Percentiles rank a stretch among this genome's conserved stretches.
These are phyloP conservation scores for Gonocerus acuteangulatus DNA, from an alignment of 2,888 invertebrate genomes.

Conservation along the genomic window DNA sequence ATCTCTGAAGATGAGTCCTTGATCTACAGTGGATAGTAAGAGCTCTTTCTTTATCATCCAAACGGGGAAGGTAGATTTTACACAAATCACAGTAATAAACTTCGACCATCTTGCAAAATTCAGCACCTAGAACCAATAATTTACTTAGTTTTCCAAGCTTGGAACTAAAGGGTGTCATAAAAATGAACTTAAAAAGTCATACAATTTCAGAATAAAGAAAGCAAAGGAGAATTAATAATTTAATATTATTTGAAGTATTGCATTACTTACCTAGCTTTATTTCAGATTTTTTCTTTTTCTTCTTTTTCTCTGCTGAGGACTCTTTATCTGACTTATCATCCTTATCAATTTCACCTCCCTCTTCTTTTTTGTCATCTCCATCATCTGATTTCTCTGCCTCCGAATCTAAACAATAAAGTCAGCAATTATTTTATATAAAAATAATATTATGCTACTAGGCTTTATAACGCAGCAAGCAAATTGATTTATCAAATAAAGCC, in stretches of 20 bases:
- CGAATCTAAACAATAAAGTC: slow-evolving; percentile 40
- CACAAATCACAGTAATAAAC: slow-evolving; percentile 75
- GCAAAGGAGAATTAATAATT: neutral
- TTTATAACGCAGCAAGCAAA: neutral
- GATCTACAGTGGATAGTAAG: slow-evolving; percentile 66
- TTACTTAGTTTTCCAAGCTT: neutral
- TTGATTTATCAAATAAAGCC: too few species aligned
- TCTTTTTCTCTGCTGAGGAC: slow-evolving; percentile 42
- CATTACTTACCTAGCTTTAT: slow-evolving; percentile 44
- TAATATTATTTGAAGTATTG: too few species aligned
- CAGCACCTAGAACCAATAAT: slow-evolving; percentile 47
- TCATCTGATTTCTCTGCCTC: slow-evolving; percentile 44
- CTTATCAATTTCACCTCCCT: slow-evolving; percentile 52
- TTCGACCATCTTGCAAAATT: slow-evolving; percentile 69
- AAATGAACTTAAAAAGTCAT: too few species aligned
- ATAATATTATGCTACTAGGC: neutral
- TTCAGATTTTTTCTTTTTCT: slow-evolving; percentile 48
- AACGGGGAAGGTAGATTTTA: slow-evolving; percentile 62
- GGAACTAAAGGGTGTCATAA: too few species aligned
- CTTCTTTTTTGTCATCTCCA: slow-evolving; percentile 44
- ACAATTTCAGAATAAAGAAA: too few species aligned
- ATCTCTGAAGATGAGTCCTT: slow-evolving; percentile 67
- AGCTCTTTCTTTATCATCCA: slow-evolving; percentile 52
- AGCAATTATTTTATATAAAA: neutral
- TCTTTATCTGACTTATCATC: slow-evolving; percentile 47